Percentiles rank a stretch among this genome's conserved stretches.
Conservation (phyloP, 2,113 vertebrate genomes). For the Pomatorhinus ruficollis region DNA sequence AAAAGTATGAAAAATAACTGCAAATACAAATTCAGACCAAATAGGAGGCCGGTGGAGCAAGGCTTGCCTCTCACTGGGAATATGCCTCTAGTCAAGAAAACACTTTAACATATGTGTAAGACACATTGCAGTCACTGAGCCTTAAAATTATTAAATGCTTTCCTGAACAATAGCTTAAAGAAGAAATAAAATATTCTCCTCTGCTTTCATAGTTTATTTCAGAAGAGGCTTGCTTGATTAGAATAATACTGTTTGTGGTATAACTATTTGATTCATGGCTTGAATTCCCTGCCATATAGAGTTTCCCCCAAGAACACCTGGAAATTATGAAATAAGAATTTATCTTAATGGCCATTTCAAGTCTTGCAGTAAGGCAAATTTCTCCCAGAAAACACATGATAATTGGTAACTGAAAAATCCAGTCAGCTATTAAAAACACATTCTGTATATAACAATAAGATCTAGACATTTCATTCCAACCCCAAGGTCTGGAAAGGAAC, state of each 20-base stretch:
- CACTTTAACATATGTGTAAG: not conserved
- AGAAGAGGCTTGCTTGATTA: not conserved
- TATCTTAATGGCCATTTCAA: not conserved
- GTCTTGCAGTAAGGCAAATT: not conserved
- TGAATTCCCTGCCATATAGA: not conserved
- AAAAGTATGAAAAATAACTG: not conserved
- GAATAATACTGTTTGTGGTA: not conserved
- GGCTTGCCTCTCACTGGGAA: not conserved
- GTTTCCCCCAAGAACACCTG: not conserved
- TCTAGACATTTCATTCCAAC: not conserved
- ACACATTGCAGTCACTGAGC: not conserved
- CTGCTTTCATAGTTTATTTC: not conserved
- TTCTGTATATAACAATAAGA: not conserved
- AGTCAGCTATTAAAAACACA: not conserved
- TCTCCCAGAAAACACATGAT: not conserved
- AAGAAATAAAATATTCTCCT: not conserved
- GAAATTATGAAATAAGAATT: not conserved
- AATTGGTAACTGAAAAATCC: not conserved
- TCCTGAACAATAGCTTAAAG: conserved; percentile 10
- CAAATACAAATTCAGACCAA: not conserved
- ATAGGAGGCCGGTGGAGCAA: not conserved
- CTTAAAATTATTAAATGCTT: not conserved
- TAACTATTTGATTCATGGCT: not conserved
- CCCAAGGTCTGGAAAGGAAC: not conserved
- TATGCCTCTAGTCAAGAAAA: not conserved